Evolutionary conservation across 2,113 vertebrate genomes (phyloP).

Genomic region (Gallinago jamesoni): DNA sequence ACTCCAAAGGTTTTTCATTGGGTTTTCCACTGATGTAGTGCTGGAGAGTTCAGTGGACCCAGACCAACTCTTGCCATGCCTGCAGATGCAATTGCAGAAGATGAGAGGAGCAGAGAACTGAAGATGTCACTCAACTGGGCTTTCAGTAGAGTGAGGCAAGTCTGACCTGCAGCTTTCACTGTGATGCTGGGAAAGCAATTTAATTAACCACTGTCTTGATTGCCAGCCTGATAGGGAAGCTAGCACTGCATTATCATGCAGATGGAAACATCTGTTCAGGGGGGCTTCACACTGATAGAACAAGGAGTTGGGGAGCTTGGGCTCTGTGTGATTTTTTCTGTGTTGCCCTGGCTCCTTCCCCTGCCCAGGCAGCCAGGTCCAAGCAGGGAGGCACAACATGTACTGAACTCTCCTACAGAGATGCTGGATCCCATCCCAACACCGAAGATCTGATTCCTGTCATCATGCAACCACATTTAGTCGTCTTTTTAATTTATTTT

Average conservation of each 20-base stretch:
- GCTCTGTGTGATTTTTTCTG: not conserved
- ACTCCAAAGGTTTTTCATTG: not conserved
- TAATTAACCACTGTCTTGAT: not conserved
- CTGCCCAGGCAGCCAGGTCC: not conserved
- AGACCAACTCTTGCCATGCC: not conserved
- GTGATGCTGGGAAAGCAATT: not conserved
- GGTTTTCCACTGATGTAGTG: not conserved
- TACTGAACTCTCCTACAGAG: not conserved
- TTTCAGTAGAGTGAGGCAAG: not conserved
- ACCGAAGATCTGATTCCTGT: constrained; percentile 1
- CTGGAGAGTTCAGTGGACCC: not conserved
- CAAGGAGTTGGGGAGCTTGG: not conserved
- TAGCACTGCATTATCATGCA: not conserved
- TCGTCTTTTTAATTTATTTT: not conserved
- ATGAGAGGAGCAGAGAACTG: not conserved
- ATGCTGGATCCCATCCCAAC: not conserved
- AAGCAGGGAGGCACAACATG: not conserved
- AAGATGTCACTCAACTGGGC: not conserved
- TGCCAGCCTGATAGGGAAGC: not conserved
- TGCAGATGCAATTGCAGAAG: not conserved
- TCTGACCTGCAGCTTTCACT: not conserved
- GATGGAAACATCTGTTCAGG: not conserved
- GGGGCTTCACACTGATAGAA: not conserved
- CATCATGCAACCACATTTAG: constrained; percentile 1
- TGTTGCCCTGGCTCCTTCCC: not conserved